phyloP scores from a whole-genome alignment of 2,888 invertebrate species.

The Epiperipatus broadwayi region DNA sequence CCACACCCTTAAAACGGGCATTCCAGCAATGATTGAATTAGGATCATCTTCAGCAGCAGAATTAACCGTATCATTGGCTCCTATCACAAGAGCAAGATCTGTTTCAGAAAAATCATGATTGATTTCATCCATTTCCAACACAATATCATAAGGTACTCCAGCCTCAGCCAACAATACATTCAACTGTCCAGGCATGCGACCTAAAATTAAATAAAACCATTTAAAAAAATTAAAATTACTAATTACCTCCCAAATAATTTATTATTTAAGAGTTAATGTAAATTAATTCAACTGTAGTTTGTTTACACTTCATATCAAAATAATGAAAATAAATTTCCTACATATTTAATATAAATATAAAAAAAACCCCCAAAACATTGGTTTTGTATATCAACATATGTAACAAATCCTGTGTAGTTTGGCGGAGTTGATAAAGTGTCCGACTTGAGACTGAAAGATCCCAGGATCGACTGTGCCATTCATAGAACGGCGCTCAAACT shows the following conservation, averaged over 20 bases:
- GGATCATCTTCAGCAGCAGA: slow-evolving; percentile 76
- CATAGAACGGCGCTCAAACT: too few relatives aligned
- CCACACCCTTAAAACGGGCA: slow-evolving; percentile 80
- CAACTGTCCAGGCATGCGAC: slow-evolving; percentile 75
- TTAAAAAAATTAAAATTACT: slow-evolving; percentile 8
- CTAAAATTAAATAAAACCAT: slow-evolving; percentile 29
- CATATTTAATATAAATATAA: too few relatives aligned
- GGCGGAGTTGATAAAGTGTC: too few relatives aligned
- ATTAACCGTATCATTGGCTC: slow-evolving; percentile 79
- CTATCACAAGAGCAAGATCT: slow-evolving; percentile 62
- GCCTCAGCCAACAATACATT: slow-evolving; percentile 80
- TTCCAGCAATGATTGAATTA: slow-evolving; percentile 72
- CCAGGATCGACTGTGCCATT: too few relatives aligned
- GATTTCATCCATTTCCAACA: slow-evolving; percentile 78
- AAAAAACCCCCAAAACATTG: too few relatives aligned
- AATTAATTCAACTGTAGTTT: background rate
- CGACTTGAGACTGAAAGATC: too few relatives aligned
- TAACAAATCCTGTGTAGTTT: too few relatives aligned
- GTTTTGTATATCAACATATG: too few relatives aligned
- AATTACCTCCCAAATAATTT: too few relatives aligned
- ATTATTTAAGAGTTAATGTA: background rate
- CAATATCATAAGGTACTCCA: slow-evolving; percentile 73
- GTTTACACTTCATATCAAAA: too few relatives aligned
- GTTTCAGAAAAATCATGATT: slow-evolving; percentile 66
- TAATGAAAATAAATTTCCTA: too few relatives aligned